These are phyloP conservation scores for Geodia barretti DNA, from an alignment of 37 sponge, comb jelly and placozoan species.

Conservation along the genomic window DNA sequence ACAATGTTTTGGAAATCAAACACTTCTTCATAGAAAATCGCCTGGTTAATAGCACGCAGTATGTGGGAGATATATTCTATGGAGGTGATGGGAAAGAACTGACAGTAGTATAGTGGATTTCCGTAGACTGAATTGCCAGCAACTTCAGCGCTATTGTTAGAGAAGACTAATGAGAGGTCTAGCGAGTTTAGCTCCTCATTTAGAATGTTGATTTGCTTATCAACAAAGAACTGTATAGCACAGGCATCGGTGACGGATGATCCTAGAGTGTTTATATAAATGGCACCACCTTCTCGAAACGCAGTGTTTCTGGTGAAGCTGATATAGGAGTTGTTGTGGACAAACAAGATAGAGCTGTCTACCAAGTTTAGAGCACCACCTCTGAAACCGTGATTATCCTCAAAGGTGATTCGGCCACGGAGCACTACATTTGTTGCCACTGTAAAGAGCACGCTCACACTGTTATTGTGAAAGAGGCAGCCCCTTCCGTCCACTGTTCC, in stretches of 20 bases:
- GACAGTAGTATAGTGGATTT: conserved; percentile 13
- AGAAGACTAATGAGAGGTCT: background rate
- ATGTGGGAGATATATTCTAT: background rate
- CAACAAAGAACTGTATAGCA: conserved; percentile 1
- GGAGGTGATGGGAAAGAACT: background rate
- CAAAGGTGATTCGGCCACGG: conserved; percentile 14
- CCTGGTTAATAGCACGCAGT: background rate
- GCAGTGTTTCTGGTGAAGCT: conserved; percentile 24
- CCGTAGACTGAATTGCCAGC: conserved; percentile 25
- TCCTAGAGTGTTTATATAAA: background rate
- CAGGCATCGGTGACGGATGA: background rate
- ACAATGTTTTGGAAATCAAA: background rate
- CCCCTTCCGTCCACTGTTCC: conserved; percentile 13
- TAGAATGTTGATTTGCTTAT: background rate
- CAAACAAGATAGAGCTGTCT: background rate
- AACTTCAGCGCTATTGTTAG: conserved; percentile 19
- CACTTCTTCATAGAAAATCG: background rate
- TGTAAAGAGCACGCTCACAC: conserved; percentile 12
- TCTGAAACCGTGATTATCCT: background rate
- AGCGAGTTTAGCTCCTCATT: background rate
- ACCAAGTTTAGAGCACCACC: conserved; percentile 13
- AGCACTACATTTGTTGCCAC: conserved; percentile 16
- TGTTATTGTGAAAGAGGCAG: conserved; percentile 10
- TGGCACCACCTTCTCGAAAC: conserved; percentile 13
- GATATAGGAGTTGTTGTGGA: background rate